Base-by-base conservation (phyloP, 2,797 vertebrate genomes). In the Catharus ustulatus region DNA sequence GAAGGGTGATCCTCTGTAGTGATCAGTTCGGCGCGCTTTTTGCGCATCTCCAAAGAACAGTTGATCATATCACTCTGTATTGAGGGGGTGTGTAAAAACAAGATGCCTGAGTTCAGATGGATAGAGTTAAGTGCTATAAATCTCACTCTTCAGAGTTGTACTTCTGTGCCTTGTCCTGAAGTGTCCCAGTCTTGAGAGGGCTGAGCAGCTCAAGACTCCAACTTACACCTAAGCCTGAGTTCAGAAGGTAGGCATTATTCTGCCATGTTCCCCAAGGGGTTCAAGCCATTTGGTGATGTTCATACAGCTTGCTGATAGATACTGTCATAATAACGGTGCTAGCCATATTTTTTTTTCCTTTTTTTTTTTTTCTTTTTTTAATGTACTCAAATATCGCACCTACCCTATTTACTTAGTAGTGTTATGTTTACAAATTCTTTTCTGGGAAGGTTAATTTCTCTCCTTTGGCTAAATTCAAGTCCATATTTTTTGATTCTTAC, bases 151-250 rank as follows among this genome's bases (percentile, higher is more conserved):
- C 96, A 96, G 96, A 96, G 94, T 91, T 96, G 96, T 96, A 96
- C 96, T 96, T 95, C 96, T 96, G 96, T 96, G 96, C 96, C 96
- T 96, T 96, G 95, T 96, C 96, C 96, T 96, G 96, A 96, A 96
- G 96, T 96, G 96, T 96, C 96, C 96, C 96, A 96, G 96, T 96
- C 96, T 96, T 96, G 96, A 96, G 96, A 96, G 96, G 96, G 95
- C 93, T 96, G 96, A 96, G 95, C 96, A 96, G 90, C 96, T 96
- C 95, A 96, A 96, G 94, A 96, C 95, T 96, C 91, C 93, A 96
- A 91, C 91, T 94, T 96, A 92, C 95, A 94, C 40, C 95, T 96
- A 96, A 96, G 94, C 93, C 96, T 84, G 95, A 96, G 91, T 95
- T 94, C 87, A 93, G 94, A 96, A 96, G 96, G 96, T 96, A 96